Conservation (phyloP, 2,888 invertebrate genomes). For the Digitonthophagus gazella region DNA sequence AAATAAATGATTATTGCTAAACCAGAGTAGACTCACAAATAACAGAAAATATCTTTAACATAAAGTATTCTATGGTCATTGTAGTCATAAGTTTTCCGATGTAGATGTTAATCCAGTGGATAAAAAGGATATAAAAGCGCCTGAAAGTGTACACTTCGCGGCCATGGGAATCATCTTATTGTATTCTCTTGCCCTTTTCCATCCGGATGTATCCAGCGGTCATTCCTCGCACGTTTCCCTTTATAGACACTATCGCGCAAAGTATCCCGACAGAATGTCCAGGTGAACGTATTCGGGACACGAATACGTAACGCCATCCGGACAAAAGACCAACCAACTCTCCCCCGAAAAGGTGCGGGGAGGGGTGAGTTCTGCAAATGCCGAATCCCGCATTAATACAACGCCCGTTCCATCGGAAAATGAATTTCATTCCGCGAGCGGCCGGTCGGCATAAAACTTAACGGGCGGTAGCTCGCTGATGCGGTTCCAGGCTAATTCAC, state of each 20-base stretch:
- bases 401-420: constrained; percentile 3
- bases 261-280: constrained; percentile 26
- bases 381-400: constrained; percentile 3
- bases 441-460: not conserved
- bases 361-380: constrained; percentile 3
- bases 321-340: constrained; percentile 5
- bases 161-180: constrained; percentile 10
- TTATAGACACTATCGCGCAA: constrained; percentile 25
- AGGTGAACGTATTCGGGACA: constrained; percentile 24
- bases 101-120: not conserved
- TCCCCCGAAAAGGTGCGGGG: not conserved
- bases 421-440: not conserved
- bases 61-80: not conserved
- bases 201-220: not conserved
- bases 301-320: constrained; percentile 24
- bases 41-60: too few species aligned
- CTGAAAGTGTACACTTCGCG: not conserved
- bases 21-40: too few species aligned
- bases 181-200: constrained; percentile 1
- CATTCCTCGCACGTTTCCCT: constrained; percentile 23
- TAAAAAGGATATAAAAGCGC: constrained; percentile 4
- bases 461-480: not conserved
- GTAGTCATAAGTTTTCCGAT: constrained; percentile 3
- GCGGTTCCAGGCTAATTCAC: constrained; percentile 7
- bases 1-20: too few species aligned